Evolutionary conservation across 2,888 invertebrate genomes (phyloP).

Genomic region (Poecilus cupreus): DNA sequence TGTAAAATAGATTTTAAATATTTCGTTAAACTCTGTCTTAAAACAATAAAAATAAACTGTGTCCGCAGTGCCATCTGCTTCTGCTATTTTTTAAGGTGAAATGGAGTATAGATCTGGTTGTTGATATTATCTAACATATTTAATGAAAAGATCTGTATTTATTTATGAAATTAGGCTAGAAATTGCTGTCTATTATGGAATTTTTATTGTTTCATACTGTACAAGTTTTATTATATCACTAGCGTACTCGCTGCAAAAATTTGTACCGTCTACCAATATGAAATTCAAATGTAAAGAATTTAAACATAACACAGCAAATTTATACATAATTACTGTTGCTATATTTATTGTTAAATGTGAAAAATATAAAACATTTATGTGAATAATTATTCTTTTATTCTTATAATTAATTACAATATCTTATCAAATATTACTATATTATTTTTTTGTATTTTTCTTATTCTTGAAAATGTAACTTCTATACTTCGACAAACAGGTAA

Average conservation of each 20-base stretch:
- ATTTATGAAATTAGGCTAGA: not conserved
- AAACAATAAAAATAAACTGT: too few relatives aligned
- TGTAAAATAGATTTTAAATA: too few relatives aligned
- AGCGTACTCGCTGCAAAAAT: not conserved
- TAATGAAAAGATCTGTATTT: not conserved
- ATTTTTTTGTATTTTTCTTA: too few relatives aligned
- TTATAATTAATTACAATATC: not conserved
- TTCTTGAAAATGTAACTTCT: too few relatives aligned
- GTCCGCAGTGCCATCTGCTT: too few relatives aligned
- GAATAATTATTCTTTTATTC: not conserved
- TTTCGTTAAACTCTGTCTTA: too few relatives aligned
- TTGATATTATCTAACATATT: not conserved
- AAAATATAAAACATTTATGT: not conserved
- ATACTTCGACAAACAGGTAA: too few relatives aligned
- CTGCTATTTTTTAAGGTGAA: too few relatives aligned
- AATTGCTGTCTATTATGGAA: not conserved
- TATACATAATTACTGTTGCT: not conserved
- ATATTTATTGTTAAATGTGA: constrained; percentile 3
- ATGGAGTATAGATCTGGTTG: not conserved
- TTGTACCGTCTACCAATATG: not conserved
- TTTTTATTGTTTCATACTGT: not conserved
- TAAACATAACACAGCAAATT: not conserved
- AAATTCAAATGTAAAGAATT: not conserved
- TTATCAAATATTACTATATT: not conserved
- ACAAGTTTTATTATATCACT: not conserved